These are phyloP conservation scores for Drosophila austrosaltans DNA, from an alignment of 2,888 invertebrate genomes.

Conservation along the genomic window DNA sequence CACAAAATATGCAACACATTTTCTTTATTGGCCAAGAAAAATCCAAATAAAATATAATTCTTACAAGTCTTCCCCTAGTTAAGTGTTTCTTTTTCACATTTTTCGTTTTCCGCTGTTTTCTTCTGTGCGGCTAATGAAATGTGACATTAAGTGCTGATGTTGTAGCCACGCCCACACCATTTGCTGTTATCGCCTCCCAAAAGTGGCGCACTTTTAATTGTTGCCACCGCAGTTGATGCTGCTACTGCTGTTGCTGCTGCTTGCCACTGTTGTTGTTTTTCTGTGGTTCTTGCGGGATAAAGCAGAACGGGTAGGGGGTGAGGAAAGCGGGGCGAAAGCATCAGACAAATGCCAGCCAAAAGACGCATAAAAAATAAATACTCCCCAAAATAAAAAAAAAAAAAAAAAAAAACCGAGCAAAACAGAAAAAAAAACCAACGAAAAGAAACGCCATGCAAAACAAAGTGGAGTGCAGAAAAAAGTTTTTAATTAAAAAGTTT, in stretches of 20 bases:
- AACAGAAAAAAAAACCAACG: conserved; percentile 14
- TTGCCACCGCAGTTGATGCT: conserved; percentile 50
- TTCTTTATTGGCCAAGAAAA: conserved; percentile 57
- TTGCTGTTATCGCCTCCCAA: conserved; percentile 44
- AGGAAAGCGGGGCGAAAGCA: conserved; percentile 5
- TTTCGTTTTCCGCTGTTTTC: conserved; percentile 4
- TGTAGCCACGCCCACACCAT: conserved; percentile 40
- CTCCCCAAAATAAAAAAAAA: conserved; percentile 5
- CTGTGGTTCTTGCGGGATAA: conserved; percentile 36
- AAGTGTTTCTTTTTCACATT: conserved; percentile 10
- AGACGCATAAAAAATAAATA: conserved; percentile 67
- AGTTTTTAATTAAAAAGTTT: conserved; percentile 76
- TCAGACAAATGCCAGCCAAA: conserved; percentile 71
- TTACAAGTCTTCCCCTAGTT: not conserved
- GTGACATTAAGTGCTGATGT: conserved; percentile 73
- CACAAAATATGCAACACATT: conserved; percentile 62
- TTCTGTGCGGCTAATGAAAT: conserved; percentile 63
- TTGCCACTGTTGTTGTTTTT: conserved; percentile 15
- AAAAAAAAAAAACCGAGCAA: conserved; percentile 18
- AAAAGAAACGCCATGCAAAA: conserved; percentile 40
- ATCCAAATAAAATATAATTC: conserved; percentile 15
- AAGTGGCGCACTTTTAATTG: conserved; percentile 71
- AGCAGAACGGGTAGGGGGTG: not conserved
- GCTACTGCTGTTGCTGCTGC: conserved; percentile 22
- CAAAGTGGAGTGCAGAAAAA: conserved; percentile 50